phyloP scores from a whole-genome alignment of 2,888 invertebrate genomes.

The Noctua janthina region DNA sequence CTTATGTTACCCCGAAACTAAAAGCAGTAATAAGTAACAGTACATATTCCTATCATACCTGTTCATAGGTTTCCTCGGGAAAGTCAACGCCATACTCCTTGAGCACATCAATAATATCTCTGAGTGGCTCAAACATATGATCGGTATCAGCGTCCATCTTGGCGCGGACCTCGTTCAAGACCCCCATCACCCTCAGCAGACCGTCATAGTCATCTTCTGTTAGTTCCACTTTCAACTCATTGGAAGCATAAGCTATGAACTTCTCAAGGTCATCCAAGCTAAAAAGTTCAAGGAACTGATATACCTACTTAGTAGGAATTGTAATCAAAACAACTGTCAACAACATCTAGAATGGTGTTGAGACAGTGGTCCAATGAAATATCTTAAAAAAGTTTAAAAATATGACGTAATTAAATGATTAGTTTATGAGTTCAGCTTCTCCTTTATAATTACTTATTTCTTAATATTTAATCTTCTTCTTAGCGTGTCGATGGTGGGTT shows the following conservation, averaged over 20 bases:
- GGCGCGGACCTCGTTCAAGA: conserved; percentile 95
- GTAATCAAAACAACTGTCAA: background rate
- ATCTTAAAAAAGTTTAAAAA: background rate
- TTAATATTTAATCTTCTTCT: too few species aligned
- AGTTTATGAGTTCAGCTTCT: too few species aligned
- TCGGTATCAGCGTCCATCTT: conserved; percentile 92
- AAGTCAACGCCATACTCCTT: conserved; percentile 97
- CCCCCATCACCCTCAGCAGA: conserved; percentile 95
- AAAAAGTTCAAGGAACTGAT: conserved; percentile 1
- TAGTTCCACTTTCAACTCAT: conserved; percentile 93
- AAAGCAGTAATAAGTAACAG: background rate
- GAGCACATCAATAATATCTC: conserved; percentile 95
- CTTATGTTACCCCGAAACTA: background rate
- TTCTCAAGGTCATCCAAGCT: conserved; percentile 94
- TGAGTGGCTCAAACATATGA: conserved; percentile 96
- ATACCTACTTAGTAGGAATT: background rate
- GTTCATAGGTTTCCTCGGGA: conserved; percentile 93
- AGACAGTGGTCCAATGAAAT: background rate
- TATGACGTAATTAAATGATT: background rate
- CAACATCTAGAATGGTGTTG: background rate
- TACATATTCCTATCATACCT: conserved; percentile 84
- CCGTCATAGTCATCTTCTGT: conserved; percentile 96
- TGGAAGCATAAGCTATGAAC: conserved; percentile 94
- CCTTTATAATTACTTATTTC: too few species aligned
- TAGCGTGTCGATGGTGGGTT: too few species aligned